Base-by-base conservation (phyloP, 1,140 invertebrate species). In the Coboldia fuscipes region DNA sequence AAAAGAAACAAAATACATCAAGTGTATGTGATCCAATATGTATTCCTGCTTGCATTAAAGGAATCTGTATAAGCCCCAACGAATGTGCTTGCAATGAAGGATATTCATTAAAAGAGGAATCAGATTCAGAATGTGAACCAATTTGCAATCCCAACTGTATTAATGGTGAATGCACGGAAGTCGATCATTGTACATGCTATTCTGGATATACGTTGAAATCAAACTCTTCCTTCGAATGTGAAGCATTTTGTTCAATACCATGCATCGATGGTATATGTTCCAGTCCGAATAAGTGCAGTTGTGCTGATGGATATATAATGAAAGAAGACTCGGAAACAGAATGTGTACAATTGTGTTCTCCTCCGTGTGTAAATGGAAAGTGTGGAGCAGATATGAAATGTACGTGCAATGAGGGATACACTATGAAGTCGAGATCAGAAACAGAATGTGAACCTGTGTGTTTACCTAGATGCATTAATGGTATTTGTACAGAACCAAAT, bases 161-260 rank as follows among this genome's bases (percentile, higher is more conserved):
- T 14, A 31, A 31, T 19, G 30, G 15, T 17, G 13, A 14, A 3
- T 31, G 30, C 17, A 31, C 14, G 12, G 24, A 27, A 3, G 24
- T 10, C 10, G 4, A 3, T 14, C 24, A 27, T n/a, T n/a, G n/a
- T n/a, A n/a, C n/a, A n/a, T n/a, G n/a, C n/a, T n/a, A n/a, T n/a
- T n/a, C n/a, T n/a, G n/a, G n/a, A n/a, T n/a, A n/a, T n/a, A n/a
- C n/a, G n/a, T n/a, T n/a, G n/a, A n/a, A n/a, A n/a, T n/a, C n/a
- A n/a, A n/a, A n/a, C n/a, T n/a, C n/a, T 8, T 8, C 7, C 7
- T 24, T 8, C n/a, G 7, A 24, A 24, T 75, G 71, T 38, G 20
- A 51, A 1, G 63, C 71, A 0, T 41, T 46, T 9, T 75, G 71
- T 38, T 47, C 44, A 19, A 8, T 13, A 13, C 4, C 21, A 19